These are phyloP conservation scores for Thomomys bottae DNA, from an alignment of 2,113 vertebrate genomes.

Conservation along the genomic window DNA sequence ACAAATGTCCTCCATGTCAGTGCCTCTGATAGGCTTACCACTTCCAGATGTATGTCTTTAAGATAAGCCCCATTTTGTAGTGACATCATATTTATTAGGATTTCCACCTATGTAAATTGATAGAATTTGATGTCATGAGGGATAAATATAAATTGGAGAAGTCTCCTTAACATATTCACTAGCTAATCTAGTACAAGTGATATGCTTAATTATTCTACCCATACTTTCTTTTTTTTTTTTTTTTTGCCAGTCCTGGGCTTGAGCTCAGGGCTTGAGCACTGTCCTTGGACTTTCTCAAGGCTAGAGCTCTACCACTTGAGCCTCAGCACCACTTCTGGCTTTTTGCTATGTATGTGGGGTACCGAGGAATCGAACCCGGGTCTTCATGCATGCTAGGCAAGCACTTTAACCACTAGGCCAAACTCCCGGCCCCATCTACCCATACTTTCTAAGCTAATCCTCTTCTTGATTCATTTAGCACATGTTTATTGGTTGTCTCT, in stretches of 20 bases:
- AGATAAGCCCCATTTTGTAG: background rate
- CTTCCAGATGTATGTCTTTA: background rate
- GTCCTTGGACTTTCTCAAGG: no score
- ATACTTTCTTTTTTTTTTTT: no score
- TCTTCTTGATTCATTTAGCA: constrained; percentile 31
- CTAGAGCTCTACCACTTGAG: no score
- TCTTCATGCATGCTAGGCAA: no score
- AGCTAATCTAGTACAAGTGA: background rate
- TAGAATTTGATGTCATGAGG: background rate
- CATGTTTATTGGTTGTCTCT: background rate
- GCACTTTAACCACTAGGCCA: no score
- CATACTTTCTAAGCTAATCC: background rate
- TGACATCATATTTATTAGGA: background rate
- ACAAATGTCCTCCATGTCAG: background rate
- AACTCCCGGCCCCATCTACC: no score
- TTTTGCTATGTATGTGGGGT: no score
- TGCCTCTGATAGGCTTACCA: background rate
- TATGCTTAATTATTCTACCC: background rate
- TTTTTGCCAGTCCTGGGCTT: no score
- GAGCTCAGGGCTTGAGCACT: no score
- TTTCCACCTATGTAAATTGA: background rate
- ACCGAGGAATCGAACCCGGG: no score
- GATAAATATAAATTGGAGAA: background rate
- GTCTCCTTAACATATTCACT: background rate
- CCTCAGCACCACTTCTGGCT: no score